Percentiles rank a stretch among this genome's conserved stretches.
Evolutionary conservation across 2,888 invertebrate genomes (phyloP).

Genomic region (Nephrotoma guestfalica): DNA sequence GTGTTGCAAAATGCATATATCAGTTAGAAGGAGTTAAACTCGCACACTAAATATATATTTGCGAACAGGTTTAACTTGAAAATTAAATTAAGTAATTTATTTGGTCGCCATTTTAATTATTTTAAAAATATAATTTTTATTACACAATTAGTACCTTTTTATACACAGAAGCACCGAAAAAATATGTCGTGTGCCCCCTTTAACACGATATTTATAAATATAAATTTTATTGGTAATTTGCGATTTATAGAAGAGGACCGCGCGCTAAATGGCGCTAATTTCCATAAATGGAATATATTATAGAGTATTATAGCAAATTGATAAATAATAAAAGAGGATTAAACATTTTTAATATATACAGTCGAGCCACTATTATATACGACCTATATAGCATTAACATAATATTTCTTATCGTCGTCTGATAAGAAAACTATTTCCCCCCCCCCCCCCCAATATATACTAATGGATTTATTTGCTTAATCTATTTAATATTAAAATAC

Average conservation of each 20-base stretch:
- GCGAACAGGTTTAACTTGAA: not conserved
- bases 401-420: not conserved
- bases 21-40: not conserved
- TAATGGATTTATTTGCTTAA: not conserved
- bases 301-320: not conserved
- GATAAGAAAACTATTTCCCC: not conserved
- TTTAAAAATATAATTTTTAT: not conserved
- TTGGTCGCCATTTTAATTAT: not conserved
- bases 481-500: not conserved
- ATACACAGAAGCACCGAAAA: not conserved
- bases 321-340: not conserved
- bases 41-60: not conserved
- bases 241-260: not conserved
- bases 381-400: not conserved
- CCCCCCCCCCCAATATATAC: not conserved
- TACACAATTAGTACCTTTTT: not conserved
- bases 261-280: not conserved
- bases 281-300: not conserved
- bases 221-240: too few species aligned
- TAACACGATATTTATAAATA: not conserved
- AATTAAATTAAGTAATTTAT: not conserved
- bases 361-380: not conserved
- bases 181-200: not conserved
- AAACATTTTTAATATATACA: not conserved
- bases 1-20: not conserved